A percentile compares a stretch with the other conserved stretches of the same genome.
Conservation (phyloP, 2,113 vertebrate species). For the Sminthopsis crassicaudata region DNA sequence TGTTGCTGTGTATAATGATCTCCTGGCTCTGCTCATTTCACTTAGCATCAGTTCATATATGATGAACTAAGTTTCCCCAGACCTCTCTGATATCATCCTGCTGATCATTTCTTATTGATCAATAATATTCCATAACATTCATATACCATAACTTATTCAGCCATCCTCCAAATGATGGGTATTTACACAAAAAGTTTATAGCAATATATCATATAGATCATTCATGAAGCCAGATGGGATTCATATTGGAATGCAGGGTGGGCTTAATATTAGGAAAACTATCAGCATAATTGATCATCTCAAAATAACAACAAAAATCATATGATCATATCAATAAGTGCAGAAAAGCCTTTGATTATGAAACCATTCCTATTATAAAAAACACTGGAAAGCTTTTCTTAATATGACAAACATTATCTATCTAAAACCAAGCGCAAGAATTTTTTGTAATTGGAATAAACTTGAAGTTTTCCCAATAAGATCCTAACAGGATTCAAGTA, state of each 20-base stretch:
- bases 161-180: no score
- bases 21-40: no score
- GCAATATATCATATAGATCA: not conserved
- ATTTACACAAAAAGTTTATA: not conserved
- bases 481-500: not conserved
- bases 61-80: no score
- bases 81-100: no score
- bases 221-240: not conserved
- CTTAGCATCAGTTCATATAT: no score
- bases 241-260: not conserved
- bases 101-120: no score
- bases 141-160: no score
- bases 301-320: no score
- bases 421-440: not conserved
- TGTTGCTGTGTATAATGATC: no score
- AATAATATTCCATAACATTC: no score
- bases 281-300: not conserved
- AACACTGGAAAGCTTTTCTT: no score
- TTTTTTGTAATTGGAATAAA: not conserved
- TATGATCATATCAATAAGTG: no score
- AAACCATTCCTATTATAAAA: not conserved
- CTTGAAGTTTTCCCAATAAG: not conserved
- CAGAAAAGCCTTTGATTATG: not conserved
- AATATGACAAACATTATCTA: not conserved
- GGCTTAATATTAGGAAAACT: not conserved